Conservation (phyloP, 2,888 invertebrate species). For the Sminthurides aquaticus region DNA sequence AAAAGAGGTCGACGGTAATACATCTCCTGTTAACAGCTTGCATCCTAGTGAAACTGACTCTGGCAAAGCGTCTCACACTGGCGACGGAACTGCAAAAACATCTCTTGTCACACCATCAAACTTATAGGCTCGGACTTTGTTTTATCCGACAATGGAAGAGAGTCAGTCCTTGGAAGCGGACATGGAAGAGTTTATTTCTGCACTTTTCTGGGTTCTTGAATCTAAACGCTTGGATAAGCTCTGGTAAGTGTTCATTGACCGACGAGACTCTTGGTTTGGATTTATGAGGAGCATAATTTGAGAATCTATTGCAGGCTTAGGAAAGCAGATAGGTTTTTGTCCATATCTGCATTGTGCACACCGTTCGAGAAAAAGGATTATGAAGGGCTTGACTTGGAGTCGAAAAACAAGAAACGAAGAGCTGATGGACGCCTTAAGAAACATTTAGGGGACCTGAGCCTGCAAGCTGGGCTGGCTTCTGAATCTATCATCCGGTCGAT, state of each 20-base stretch:
- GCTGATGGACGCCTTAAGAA: conserved; percentile 85
- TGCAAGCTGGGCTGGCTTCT: conserved; percentile 79
- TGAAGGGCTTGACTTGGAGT: conserved; percentile 87
- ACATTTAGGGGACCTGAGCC: conserved; percentile 84
- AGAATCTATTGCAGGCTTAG: conserved; percentile 27
- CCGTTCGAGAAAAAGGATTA: conserved; percentile 96
- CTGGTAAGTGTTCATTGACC: conserved; percentile 26
- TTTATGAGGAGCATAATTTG: background rate
- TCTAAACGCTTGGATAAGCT: conserved; percentile 75
- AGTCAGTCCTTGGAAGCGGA: conserved; percentile 67
- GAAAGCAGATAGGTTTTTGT: conserved; percentile 48
- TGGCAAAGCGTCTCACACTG: conserved; percentile 22
- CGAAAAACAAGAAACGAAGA: conserved; percentile 79
- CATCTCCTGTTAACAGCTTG: conserved; percentile 9
- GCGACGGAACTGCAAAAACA: conserved; percentile 22
- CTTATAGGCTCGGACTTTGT: conserved; percentile 75
- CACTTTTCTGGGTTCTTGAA: conserved; percentile 92
- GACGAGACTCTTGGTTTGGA: conserved; percentile 45
- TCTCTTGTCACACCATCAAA: conserved; percentile 61
- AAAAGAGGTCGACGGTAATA: conserved; percentile 10
- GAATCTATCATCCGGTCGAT: conserved; percentile 63
- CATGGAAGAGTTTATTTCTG: conserved; percentile 77
- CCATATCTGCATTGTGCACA: conserved; percentile 57
- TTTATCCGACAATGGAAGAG: conserved; percentile 67
- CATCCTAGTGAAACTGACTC: conserved; percentile 25